Evolutionary conservation across 2,797 vertebrate genomes (phyloP).

Genomic region (Sebastes steindachneri): DNA sequence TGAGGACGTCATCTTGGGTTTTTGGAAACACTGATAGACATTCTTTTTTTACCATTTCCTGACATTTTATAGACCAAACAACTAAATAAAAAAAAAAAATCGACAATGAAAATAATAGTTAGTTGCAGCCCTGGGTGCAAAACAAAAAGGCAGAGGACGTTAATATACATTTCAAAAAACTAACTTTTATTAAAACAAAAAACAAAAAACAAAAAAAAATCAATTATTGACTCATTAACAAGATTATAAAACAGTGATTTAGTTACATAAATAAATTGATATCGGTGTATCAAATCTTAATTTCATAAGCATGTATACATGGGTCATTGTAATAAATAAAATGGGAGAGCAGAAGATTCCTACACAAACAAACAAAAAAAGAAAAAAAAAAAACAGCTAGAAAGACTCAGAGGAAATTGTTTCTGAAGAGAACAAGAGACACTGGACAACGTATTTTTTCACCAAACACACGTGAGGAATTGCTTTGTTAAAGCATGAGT

Average conservation of each 20-base stretch:
- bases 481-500: constrained; percentile 97
- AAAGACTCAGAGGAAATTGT: constrained; percentile 90
- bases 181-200: constrained; percentile 99
- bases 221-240: constrained; percentile 99
- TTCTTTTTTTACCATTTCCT: no score
- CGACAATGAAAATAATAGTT: no score
- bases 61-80: no score
- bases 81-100: no score
- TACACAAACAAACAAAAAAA: constrained; percentile 80
- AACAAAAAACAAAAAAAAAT: constrained; percentile 76
- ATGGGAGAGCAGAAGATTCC: constrained; percentile 91
- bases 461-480: constrained; percentile 90
- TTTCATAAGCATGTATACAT: constrained; percentile 99
- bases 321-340: constrained; percentile 99
- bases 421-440: constrained; percentile 95
- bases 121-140: background rate
- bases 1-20: no score
- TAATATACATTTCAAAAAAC: constrained; percentile 88
- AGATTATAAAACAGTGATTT: constrained; percentile 99
- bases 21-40: no score
- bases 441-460: constrained; percentile 93
- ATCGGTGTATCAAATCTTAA: constrained; percentile 99
- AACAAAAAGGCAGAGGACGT: constrained; percentile 14
- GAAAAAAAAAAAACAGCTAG: constrained; percentile 70
- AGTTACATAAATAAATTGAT: constrained; percentile 99